Evolutionary conservation across 53 echinoderm and acorn worm species (phyloP), one percentile per base, ranked within the genome.

Genomic region (Crossaster papposus): DNA sequence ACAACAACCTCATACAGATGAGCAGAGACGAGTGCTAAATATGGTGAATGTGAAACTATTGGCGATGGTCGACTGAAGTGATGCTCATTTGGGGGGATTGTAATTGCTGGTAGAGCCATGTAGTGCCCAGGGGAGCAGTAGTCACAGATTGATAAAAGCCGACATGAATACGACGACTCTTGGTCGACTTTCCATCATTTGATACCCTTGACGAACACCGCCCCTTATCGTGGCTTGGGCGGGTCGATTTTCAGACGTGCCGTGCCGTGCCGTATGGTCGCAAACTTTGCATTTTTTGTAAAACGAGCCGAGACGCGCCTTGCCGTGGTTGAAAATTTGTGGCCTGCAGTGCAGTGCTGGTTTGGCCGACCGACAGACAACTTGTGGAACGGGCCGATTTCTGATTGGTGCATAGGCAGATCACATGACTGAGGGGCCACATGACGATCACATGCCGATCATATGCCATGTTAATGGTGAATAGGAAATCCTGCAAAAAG

Each of bases 401-500:
- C 74, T 70, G 68, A 83, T 51, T 53, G 71, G 68, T 71, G 84
- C 31, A 18, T 71, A 82, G 82, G 82, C 82, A 82, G 90, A 81
- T 80, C 92, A 92, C 92, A 92, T 92, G 85, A 70, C 64, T 65
- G 36, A 51, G 70, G 44, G 83, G 81, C 68, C 77, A 76, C 78
- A 89, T 83, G 92, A 65, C 81, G 77, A 81, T 52, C 73, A 89
- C 92, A 91, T 91, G 92, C 77, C 73, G 82, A 82, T 88, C 73
- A 81, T 82, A 89, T 92, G 88, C 79, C 87, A 87, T 77, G 75
- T 55, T 87, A 76, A 87, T 58, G 87, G 87, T 63, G 76, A 76
- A 55, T 38, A 73, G 81, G 81, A 72, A 72, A 82, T 81, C 87
- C 87, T 87, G 87, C 62, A 87, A 87, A 87, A 26, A 87, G 84